phyloP scores from a whole-genome alignment of 2,113 vertebrate species.

The Ahaetulla prasina region DNA sequence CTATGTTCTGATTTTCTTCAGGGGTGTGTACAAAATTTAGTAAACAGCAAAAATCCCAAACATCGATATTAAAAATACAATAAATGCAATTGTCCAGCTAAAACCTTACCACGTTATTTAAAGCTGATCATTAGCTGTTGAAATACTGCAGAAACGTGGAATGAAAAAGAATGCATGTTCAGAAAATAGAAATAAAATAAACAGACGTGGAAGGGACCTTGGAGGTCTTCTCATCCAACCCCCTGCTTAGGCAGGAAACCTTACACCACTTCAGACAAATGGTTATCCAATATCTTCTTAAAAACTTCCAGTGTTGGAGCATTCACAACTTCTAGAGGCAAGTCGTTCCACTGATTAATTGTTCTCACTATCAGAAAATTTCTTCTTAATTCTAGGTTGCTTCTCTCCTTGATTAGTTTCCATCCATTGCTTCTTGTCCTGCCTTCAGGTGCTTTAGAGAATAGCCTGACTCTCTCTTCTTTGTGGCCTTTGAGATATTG shows the following conservation, averaged over 20 bases:
- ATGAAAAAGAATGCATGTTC: neutral
- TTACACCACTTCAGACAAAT: neutral
- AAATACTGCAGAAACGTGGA: neutral
- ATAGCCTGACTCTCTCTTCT: no score
- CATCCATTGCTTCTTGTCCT: neutral
- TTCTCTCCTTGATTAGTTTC: neutral
- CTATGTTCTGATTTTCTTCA: neutral
- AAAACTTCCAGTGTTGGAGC: neutral
- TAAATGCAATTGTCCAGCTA: neutral
- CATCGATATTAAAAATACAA: neutral
- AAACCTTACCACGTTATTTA: neutral
- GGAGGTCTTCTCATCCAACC: no score
- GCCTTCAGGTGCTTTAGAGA: neutral
- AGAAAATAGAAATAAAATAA: neutral
- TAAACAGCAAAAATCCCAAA: neutral
- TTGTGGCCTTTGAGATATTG: no score
- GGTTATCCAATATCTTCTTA: neutral
- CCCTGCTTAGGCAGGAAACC: neutral
- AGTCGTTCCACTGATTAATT: neutral
- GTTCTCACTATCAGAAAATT: neutral
- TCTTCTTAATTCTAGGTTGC: neutral
- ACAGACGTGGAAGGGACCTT: no score
- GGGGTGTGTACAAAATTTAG: neutral
- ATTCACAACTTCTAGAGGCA: neutral
- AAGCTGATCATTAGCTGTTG: neutral